Evolutionary conservation across 2,797 vertebrate species (phyloP).

Genomic region (Scomberomorus guttatus): DNA sequence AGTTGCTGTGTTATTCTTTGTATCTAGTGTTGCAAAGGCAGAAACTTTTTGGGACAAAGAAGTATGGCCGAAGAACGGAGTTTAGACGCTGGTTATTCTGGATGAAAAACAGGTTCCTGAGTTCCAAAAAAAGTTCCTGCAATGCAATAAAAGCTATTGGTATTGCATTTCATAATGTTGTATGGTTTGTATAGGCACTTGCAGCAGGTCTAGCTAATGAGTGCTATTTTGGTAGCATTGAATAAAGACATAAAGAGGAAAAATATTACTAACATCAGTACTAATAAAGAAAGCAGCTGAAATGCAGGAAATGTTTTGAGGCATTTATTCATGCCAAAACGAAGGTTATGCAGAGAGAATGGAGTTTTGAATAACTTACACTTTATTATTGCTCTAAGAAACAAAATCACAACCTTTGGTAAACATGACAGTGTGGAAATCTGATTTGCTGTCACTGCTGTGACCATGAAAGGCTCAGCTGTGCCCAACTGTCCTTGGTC

Average conservation of each 20-base stretch:
- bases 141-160: background rate
- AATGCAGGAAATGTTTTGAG: background rate
- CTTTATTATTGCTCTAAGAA: background rate
- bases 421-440: slow-evolving; percentile 56
- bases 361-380: slow-evolving; percentile 3
- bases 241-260: background rate
- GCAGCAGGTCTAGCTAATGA: background rate
- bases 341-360: background rate
- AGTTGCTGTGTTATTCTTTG: background rate
- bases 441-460: slow-evolving; percentile 46
- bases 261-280: background rate
- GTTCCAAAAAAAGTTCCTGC: background rate
- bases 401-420: slow-evolving; percentile 48
- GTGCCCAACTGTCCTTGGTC: slow-evolving; percentile 30
- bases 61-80: too few species aligned
- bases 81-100: too few species aligned
- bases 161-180: background rate
- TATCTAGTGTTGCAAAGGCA: too few species aligned
- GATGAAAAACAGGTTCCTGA: background rate
- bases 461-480: slow-evolving; percentile 55
- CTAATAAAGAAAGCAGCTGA: background rate
- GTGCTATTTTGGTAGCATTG: background rate
- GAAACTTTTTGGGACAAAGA: too few species aligned
- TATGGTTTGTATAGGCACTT: background rate
- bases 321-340: slow-evolving; percentile 3